Base-by-base conservation (phyloP, 2,888 invertebrate species). In the Pammene aurita region DNA sequence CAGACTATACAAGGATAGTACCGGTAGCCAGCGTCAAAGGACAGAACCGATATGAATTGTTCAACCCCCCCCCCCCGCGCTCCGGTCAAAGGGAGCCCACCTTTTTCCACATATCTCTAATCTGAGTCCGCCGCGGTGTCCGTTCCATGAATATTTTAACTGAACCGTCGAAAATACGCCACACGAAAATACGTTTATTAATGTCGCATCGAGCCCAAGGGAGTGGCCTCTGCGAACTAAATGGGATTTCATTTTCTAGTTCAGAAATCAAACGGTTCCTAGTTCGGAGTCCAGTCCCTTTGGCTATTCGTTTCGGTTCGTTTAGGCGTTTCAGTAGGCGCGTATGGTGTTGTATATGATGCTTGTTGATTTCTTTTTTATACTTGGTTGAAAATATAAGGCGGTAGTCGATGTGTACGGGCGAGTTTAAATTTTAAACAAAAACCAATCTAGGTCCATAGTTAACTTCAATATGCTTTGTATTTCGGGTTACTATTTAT, bases 241-340 rank as follows among this genome's bases (percentile, higher is more conserved):
- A 89, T 86, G 83, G 84, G 84, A 85, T 89, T 90, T 87, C 84
- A 89, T 91, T 90, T 91, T 90, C 90, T 91, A 90, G 87, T 90
- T 86, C 85, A 88, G 82, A 80, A 87, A 85, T 89, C 89, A 90
- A 89, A 89, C 83, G 85, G 73, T 84, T 84, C 87, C 81, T 82
- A 79, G 76, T 76, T 73, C 72, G 78, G 80, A 83, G 82, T 81
- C 83, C 82, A 75, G 77, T 80, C 82, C 83, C 82, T 80, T 78
- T 80, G 80, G 81, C 80, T 83, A 81, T 81, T 77, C 71, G 78
- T 79, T 80, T 78, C 77, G 81, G 82, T 78, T 82, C 84, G 84
- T 84, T 87, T 82, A 75, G 74, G 76, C 75, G 78, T 77, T 77
- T 70, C 69, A 73, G 75, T 50, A 35, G 16, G 26, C 61, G 54